Base-by-base conservation (phyloP, 2,113 vertebrate species). In the Natator depressus region DNA sequence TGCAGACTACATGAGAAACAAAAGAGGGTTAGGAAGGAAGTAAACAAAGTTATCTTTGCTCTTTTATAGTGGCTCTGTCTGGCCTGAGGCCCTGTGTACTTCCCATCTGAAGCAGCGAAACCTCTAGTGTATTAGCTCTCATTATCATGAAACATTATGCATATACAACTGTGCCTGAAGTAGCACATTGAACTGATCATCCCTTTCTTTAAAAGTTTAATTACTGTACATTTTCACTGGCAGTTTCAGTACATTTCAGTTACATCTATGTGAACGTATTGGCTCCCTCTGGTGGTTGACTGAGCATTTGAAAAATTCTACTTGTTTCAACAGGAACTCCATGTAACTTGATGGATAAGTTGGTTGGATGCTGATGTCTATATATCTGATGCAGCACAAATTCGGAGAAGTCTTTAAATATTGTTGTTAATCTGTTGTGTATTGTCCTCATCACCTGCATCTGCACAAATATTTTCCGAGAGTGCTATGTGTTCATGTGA, bases 171-270 rank as follows among this genome's bases (percentile, higher is more conserved):
- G 25, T 54, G 1, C 50, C 8, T 54, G 42, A 24, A 42, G 82
- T 86, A 29, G 1, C 82, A 57, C 27, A 85, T 85, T 9, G 42
- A n/a, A 5, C 22, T 31, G 62, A 0, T 69, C 27, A 5, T 86
- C 79, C 22, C 57, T 86, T 83, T 12, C 6, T 94, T 90, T 78
- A 89, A 5, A 31, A 81, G 3, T 10, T 88, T 92, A 38, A 19
- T 82, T 59, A 49, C 3, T 35, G 0, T 72, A 72, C 38, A 84
- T 81, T 20, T 76, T 9, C 31, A 19, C 22, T 88, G 31, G 20
- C 27, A 59, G 8, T 59, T 69, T 3, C 16, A 76, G 31, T 69
- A 59, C 79, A 91, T 94, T 88, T 51, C 80, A 54, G 1, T 85
- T 69, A 46, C 12, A 79, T 88, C 22, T 47, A 47, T 35, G 16